Base-by-base conservation (phyloP, 2,888 invertebrate species). In the Epinotia ramella region DNA sequence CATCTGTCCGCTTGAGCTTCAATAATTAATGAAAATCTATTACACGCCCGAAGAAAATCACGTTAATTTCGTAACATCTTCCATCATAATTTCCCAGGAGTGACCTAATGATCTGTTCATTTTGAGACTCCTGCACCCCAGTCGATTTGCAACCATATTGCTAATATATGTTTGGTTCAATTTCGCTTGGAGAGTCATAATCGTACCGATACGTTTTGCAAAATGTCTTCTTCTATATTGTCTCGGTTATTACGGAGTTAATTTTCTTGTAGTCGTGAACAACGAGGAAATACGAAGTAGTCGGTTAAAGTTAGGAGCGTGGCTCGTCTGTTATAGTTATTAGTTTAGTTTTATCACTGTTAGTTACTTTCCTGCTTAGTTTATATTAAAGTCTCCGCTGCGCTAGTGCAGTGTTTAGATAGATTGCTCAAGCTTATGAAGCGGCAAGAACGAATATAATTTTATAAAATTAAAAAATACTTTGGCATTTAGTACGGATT, bases 81-180 rank as follows among this genome's bases (percentile, higher is more conserved):
- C 66, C 71, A 75, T 75, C 75, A 76, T 76, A 76, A 76, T 76
- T 76, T 76, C 76, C 76, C 76, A 46, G n/a, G 76, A 76, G 76
- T 67, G 66, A 62, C 62, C 67, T 63, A 71, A 75, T 71, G 67
- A 67, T 62, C 71, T 67, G 71, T 72, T 60, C 65, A 60, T 75
- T 71, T 60, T 18, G 65, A 53, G 59, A 60, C 70, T 57, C 33
- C 11, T 18, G 18, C 46, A n/a, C n/a, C 5, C 0, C 28, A 49
- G 4, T 28, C 20, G 5, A 71, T 71, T 62, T 60, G 9, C 33
- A 64, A 24, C 44, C 65, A 44, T 71, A 59, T 20, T 11, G 13
- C 4, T 18, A 1, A 7, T 40, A 60, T 11, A 49, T 7, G 24
- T 44, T 56, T 13, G 56, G 60, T 62, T 62, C 18, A 62, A 44